Evolutionary conservation across 2,888 invertebrate species (phyloP), one percentile per base, ranked within the genome.

Genomic region (Toxonevra muliebris): DNA sequence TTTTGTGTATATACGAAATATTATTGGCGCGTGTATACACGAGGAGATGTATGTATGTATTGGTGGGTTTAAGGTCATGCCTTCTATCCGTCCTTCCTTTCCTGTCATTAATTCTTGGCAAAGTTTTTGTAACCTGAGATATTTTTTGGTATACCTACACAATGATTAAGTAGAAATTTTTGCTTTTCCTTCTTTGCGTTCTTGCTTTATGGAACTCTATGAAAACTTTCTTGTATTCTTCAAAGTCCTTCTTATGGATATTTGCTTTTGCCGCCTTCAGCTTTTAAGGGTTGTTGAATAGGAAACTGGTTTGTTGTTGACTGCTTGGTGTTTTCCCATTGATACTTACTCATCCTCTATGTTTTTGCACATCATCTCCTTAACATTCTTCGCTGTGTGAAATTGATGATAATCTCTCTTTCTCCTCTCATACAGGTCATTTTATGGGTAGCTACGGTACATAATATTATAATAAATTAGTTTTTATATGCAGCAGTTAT

Each of bases 101-200:
- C 3, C 30, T 30, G 30, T 7, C 30, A 30, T 30, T 48, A 55
- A 8, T 55, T 63, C 63, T 61, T 20, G 63, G 55, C 20, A 43
- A 45, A 55, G 43, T 61, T 52, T n/a, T 53, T 20, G 62, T 63
- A 63, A 63, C 55, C 55, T 63, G 63, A 63, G 54, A 62, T 62
- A 62, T 40, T 52, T 53, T 42, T 42, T 48, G 60, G 60, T 61
- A 61, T 61, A 61, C 60, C 19, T n/a, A 30, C 57, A 40, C 54
- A 54, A 17, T 48, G 48, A 48, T 15, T 48, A 48, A 48, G 48
- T 48, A 48, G 13, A 15, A 48, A 48, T 48, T 48, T 15, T 48
- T 4, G 48, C 15, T 48, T 48, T 48, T n/a, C 48, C 15, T 48
- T 48, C 8, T 48, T 13, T 48, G 13, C n/a, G 15, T 52, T 13